Conservation (phyloP, 1,140 invertebrate genomes). For the Papilio polytes region DNA sequence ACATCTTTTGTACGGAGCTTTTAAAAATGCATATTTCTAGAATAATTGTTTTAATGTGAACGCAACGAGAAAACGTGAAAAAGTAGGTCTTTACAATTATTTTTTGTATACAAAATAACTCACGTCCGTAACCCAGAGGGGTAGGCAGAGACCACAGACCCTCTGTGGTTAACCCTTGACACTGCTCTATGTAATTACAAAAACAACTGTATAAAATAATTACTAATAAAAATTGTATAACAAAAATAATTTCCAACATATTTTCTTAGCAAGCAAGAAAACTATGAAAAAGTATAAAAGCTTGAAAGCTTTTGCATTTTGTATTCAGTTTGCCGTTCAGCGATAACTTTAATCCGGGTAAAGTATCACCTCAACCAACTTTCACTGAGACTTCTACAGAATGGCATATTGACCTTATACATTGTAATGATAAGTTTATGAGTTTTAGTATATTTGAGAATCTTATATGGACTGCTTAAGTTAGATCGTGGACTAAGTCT, state of each 20-base stretch:
- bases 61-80: background rate
- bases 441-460: background rate
- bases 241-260: background rate
- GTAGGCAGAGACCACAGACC: too few relatives aligned
- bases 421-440: background rate
- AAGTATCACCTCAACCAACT: slow-evolving; percentile 81
- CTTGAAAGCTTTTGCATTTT: slow-evolving; percentile 66
- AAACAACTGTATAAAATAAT: background rate
- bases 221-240: background rate
- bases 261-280: slow-evolving; percentile 25
- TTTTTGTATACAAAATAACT: background rate
- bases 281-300: slow-evolving; percentile 33
- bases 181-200: background rate
- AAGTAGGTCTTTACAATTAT: background rate
- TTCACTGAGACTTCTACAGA: slow-evolving; percentile 76
- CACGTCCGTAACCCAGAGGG: too few relatives aligned
- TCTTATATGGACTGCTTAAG: background rate
- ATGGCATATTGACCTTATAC: slow-evolving; percentile 66
- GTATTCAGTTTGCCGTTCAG: slow-evolving; percentile 80
- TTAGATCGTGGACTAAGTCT: slow-evolving; percentile 60
- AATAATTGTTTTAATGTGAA: background rate
- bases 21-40: background rate
- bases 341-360: slow-evolving; percentile 82
- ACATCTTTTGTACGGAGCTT: slow-evolving; percentile 2
- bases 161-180: too few relatives aligned